Conservation (phyloP, 1,140 invertebrate genomes). For the Akabosia matsudoensis region DNA sequence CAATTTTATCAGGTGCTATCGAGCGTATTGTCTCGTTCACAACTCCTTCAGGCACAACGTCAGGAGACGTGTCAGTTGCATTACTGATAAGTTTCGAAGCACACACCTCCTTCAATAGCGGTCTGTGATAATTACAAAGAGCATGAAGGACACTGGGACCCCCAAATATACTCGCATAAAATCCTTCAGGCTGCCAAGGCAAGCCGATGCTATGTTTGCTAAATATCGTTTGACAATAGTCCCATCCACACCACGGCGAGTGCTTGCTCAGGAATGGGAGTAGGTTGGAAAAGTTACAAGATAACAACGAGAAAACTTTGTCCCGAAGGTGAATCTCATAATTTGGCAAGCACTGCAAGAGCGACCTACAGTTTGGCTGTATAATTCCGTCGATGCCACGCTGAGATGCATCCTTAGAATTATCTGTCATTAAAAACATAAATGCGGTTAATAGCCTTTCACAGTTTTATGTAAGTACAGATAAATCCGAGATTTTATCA, state of each 20-base stretch:
- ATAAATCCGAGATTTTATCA: neutral
- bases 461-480: neutral
- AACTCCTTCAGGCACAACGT: neutral
- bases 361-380: neutral
- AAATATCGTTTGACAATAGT: conserved; percentile 33
- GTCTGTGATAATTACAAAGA: conserved; percentile 34
- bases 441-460: neutral
- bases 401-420: neutral
- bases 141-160: conserved; percentile 27
- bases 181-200: conserved; percentile 39
- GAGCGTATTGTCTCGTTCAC: neutral
- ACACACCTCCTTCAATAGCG: conserved; percentile 26
- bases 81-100: neutral
- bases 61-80: neutral
- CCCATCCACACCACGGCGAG: conserved; percentile 41
- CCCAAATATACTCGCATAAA: conserved; percentile 36
- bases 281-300: conserved; percentile 30
- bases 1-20: neutral
- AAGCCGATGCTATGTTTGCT: conserved; percentile 31
- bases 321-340: neutral
- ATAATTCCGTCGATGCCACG: neutral
- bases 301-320: neutral
- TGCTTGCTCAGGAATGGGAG: conserved; percentile 27
- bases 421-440: neutral
- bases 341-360: conserved; percentile 20